Conservation (phyloP, 2,888 invertebrate genomes). For the Plebejus anna region DNA sequence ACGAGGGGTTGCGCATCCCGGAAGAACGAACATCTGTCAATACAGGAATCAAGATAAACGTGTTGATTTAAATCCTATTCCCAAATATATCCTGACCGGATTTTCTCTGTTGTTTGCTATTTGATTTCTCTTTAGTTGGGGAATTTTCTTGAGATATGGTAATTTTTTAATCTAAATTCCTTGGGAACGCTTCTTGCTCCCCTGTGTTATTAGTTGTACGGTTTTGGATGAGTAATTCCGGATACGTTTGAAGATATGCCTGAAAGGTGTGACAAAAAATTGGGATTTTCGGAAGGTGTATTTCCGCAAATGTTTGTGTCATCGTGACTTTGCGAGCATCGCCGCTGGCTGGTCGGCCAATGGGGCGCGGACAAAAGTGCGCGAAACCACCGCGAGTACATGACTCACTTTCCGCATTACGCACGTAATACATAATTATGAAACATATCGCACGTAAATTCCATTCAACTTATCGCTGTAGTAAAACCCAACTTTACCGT, state of each 20-base stretch:
- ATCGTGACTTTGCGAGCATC: conserved; percentile 41
- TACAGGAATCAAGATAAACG: conserved; percentile 23
- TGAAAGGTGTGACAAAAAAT: neutral
- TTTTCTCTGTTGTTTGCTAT: conserved; percentile 40
- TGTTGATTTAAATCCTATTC: conserved; percentile 17
- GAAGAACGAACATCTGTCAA: conserved; percentile 26
- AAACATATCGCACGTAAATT: conserved; percentile 35
- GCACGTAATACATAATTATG: conserved; percentile 48
- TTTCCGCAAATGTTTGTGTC: conserved; percentile 39
- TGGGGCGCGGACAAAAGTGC: conserved; percentile 68
- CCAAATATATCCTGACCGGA: conserved; percentile 45
- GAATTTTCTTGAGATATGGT: neutral
- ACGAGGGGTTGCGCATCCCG: conserved; percentile 26
- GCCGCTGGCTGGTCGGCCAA: conserved; percentile 43
- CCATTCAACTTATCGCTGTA: conserved; percentile 37
- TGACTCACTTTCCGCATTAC: conserved; percentile 63
- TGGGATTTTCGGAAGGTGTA: conserved; percentile 40
- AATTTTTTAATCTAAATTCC: neutral
- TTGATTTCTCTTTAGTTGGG: neutral
- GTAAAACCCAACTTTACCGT: conserved; percentile 36
- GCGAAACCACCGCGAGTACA: conserved; percentile 60
- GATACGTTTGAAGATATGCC: neutral
- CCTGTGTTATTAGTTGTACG: neutral
- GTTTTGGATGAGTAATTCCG: neutral
- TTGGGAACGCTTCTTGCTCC: neutral